Base-by-base conservation (phyloP, 2,113 vertebrate species). In the Polypterus bichir region DNA sequence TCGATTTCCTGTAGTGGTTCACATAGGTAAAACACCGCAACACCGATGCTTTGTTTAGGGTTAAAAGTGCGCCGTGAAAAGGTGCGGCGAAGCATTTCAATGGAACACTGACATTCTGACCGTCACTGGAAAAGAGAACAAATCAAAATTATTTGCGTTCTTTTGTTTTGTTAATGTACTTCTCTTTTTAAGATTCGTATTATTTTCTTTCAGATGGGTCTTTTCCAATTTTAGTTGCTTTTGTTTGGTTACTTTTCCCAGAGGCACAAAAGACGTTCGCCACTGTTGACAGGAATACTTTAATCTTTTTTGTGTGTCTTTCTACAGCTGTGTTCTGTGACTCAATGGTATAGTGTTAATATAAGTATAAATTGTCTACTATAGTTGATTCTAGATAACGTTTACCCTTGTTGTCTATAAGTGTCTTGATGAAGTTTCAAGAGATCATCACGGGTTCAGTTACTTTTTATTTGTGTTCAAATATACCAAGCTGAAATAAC, bases 331-430 rank as follows among this genome's bases (percentile, higher is more conserved):
- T 98, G 94, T 97, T 93, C 90, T 92, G 94, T 97, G 94, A 85
- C 88, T 92, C 91, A 89, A 77, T 86, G 89, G 93, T 98, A 94
- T 89, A 91, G 93, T 97, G 93, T 97, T 92, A 88, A 89, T 90
- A 89, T 83, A 79, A 86, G 92, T 96, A 92, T 91, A 78, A 88
- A 79, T 81, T 84, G 92, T 96, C 88, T 88, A 77, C 79, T 85
- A 84, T 93, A 85, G 83, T 89, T 92, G 86, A 87, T 77, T 84
- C 87, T 95, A 90, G 89, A 82, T 85, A 81, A 92, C 83, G 87
- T 83, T 89, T 86, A 86, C 79, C 86, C 83, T 89, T 74, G 89
- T 94, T 93, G 91, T 91, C 85, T 89, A 86, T 85, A 86, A 76
- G 89, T 93, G 91, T 90, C 83, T 91, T 88, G 88, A 81, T 83